These are phyloP conservation scores for Gopherus evgoodei DNA, from an alignment of 2,113 vertebrate species.

Conservation along the genomic window DNA sequence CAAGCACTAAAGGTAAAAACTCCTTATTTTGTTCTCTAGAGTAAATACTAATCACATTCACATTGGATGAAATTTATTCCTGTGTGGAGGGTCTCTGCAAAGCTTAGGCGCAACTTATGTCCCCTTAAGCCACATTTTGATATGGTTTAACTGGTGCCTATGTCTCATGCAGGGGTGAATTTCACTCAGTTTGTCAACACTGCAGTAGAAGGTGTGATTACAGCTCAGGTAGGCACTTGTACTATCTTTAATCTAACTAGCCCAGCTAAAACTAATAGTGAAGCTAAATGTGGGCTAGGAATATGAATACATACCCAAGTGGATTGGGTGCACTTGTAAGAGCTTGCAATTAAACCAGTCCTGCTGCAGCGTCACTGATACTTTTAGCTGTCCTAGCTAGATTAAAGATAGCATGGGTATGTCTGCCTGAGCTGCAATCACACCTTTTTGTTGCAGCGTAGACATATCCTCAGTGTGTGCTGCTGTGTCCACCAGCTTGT, in stretches of 20 bases:
- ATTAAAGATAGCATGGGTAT: neutral
- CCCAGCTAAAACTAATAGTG: neutral
- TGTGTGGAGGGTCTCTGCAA: neutral
- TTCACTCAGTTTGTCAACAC: neutral
- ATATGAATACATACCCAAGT: neutral
- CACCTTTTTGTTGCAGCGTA: neutral
- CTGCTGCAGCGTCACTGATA: neutral
- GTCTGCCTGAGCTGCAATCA: neutral
- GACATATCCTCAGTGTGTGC: neutral
- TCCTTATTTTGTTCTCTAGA: neutral
- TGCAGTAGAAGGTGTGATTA: neutral
- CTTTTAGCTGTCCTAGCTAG: neutral
- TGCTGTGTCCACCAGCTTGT: neutral
- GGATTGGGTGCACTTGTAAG: neutral
- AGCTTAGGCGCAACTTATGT: neutral
- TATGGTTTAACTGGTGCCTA: neutral
- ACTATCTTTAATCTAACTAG: neutral
- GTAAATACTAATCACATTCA: neutral
- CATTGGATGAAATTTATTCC: neutral
- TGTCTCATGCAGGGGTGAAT: neutral
- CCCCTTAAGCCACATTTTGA: neutral
- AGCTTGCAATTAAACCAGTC: neutral
- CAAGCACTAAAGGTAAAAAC: slow-evolving; percentile 72
- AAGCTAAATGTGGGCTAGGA: neutral
- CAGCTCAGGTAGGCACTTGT: neutral